phyloP scores from a whole-genome alignment of 1,140 invertebrate species.

The Triops longicaudatus region DNA sequence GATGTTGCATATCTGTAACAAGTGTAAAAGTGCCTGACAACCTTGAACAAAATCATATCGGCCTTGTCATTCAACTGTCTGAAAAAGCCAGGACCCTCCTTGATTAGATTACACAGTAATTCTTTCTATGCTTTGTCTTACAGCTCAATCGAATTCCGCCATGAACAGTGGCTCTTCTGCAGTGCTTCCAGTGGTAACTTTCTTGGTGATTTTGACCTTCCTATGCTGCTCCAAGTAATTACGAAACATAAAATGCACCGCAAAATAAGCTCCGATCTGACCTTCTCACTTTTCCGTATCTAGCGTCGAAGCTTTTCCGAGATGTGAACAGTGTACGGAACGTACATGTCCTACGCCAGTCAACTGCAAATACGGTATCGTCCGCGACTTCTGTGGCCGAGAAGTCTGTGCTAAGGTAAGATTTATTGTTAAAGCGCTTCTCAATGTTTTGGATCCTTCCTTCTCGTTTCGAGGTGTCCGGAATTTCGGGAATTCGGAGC shows the following conservation, averaged over 20 bases:
- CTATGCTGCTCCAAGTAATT: neutral
- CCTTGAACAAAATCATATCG: neutral
- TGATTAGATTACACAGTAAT: neutral
- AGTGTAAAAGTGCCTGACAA: neutral
- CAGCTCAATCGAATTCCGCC: neutral
- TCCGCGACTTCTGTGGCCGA: slow-evolving; percentile 27
- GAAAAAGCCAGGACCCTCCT: neutral
- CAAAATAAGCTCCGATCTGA: neutral
- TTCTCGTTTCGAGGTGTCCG: neutral
- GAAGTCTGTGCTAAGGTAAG: slow-evolving; percentile 30
- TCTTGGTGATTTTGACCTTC: neutral
- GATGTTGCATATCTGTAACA: neutral
- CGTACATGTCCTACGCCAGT: slow-evolving; percentile 16
- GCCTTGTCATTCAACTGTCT: neutral
- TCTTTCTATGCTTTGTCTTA: neutral
- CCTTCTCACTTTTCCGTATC: neutral
- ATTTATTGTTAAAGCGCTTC: slow-evolving; percentile 32
- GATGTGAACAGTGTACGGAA: neutral
- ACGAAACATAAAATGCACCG: neutral
- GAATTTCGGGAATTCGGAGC: no score
- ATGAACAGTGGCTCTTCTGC: neutral
- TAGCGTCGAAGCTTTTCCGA: neutral
- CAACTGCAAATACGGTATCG: slow-evolving; percentile 26
- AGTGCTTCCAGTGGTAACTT: neutral
- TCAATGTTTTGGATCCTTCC: neutral